Conservation (phyloP, 2,797 vertebrate species). For the Catostomus latipinnis region DNA sequence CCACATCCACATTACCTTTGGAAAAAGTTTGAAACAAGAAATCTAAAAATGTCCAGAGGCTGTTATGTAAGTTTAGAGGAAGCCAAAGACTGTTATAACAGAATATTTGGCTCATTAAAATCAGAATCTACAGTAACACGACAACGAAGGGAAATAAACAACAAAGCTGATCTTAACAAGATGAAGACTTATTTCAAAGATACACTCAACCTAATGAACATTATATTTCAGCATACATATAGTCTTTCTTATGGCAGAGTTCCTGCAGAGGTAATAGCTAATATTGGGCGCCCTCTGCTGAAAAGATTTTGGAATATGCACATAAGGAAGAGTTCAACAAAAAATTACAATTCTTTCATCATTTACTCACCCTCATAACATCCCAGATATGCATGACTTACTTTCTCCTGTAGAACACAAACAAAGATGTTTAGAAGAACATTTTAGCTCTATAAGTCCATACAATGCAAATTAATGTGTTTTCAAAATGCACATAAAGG, state of each 20-base stretch:
- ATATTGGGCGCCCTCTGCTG: slow-evolving; percentile 59
- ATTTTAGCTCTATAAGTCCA: no score
- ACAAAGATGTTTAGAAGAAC: no score
- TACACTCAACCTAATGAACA: slow-evolving; percentile 9
- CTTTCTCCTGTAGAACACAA: no score
- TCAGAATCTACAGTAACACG: slow-evolving; percentile 42
- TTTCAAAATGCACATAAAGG: no score
- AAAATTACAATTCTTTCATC: no score
- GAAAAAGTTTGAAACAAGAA: slow-evolving; percentile 46
- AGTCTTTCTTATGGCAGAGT: neutral
- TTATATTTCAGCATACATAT: neutral
- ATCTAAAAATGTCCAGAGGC: slow-evolving; percentile 46
- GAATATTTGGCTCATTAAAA: slow-evolving; percentile 54
- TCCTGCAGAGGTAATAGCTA: slow-evolving; percentile 1
- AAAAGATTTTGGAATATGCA: neutral
- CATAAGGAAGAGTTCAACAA: neutral
- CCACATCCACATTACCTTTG: slow-evolving; percentile 32
- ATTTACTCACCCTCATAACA: no score
- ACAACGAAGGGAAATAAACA: slow-evolving; percentile 34
- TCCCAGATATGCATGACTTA: no score
- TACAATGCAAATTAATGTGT: no score
- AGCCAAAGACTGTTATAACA: slow-evolving; percentile 50
- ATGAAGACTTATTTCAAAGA: neutral
- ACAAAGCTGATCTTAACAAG: neutral
- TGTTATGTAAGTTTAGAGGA: slow-evolving; percentile 55